Evolutionary conservation across 2,888 invertebrate genomes (phyloP).

Genomic region (Aphidoletes aphidimyza): DNA sequence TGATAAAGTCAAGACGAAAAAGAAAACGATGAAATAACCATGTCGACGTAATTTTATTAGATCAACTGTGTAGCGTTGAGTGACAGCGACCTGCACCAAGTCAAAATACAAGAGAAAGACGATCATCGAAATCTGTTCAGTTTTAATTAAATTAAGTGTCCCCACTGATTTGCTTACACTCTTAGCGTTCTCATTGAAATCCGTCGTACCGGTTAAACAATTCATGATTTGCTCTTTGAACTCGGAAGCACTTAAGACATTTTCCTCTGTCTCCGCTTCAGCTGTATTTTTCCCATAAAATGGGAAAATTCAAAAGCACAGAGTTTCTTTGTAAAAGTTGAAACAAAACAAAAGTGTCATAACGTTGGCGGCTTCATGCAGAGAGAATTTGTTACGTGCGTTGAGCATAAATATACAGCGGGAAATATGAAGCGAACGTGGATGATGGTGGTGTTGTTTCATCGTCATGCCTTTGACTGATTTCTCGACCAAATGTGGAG

Average conservation of each 20-base stretch:
- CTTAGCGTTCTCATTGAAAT: constrained; percentile 14
- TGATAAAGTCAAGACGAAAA: neutral
- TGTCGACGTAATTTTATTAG: neutral
- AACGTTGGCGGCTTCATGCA: neutral
- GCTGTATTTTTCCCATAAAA: neutral
- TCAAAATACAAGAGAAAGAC: neutral
- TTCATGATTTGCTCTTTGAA: constrained; percentile 28
- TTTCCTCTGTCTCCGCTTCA: neutral
- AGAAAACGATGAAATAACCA: neutral
- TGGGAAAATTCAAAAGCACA: neutral
- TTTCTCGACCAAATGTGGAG: neutral
- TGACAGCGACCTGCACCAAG: neutral
- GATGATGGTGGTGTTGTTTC: neutral
- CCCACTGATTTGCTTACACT: constrained; percentile 51
- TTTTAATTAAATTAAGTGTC: constrained; percentile 40
- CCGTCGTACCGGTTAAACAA: constrained; percentile 41
- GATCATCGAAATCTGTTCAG: constrained; percentile 21
- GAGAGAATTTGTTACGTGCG: neutral
- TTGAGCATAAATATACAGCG: neutral
- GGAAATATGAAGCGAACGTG: neutral
- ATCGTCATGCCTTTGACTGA: neutral
- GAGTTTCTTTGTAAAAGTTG: neutral
- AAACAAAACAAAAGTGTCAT: constrained; percentile 47
- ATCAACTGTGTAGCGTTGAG: neutral
- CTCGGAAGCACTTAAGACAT: constrained; percentile 8